Evolutionary conservation across 2,888 invertebrate genomes (phyloP).

Genomic region (Axea sp.): DNA sequence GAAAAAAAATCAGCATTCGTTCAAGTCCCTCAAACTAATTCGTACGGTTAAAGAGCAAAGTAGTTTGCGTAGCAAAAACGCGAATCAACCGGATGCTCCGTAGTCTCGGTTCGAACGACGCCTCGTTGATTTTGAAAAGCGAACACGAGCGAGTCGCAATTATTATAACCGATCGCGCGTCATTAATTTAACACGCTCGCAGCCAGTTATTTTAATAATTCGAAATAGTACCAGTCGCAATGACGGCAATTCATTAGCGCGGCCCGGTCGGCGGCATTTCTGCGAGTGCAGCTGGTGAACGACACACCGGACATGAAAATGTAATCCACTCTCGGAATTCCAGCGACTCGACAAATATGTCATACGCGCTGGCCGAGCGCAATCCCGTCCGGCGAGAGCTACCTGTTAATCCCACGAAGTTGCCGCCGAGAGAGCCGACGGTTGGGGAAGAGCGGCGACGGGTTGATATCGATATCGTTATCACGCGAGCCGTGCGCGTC

Average conservation of each 20-base stretch:
- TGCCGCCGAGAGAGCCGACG: constrained; percentile 5
- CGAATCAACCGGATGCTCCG: too few relatives aligned
- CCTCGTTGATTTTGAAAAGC: too few relatives aligned
- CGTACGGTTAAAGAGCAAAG: too few relatives aligned
- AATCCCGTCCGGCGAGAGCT: constrained; percentile 50
- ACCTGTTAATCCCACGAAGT: constrained; percentile 55
- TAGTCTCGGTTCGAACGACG: too few relatives aligned
- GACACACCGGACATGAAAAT: constrained; percentile 55
- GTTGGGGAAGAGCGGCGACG: constrained; percentile 18
- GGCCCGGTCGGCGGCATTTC: constrained; percentile 27
- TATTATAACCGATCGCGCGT: too few relatives aligned
- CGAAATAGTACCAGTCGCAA: constrained; percentile 23
- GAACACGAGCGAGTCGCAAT: too few relatives aligned
- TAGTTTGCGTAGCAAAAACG: too few relatives aligned
- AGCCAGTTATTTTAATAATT: constrained; percentile 39
- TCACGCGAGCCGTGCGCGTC: constrained; percentile 2
- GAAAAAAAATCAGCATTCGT: too few relatives aligned
- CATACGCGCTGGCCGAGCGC: constrained; percentile 41
- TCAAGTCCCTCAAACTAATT: too few relatives aligned
- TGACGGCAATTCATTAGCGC: constrained; percentile 42
- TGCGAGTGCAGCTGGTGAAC: constrained; percentile 44
- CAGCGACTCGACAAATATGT: constrained; percentile 58
- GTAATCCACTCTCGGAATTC: constrained; percentile 58
- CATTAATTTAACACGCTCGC: constrained; percentile 9
- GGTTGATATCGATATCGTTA: constrained; percentile 47